phyloP scores from a whole-genome alignment of 1,140 invertebrate species.

The Drosophila quadrilineata region DNA sequence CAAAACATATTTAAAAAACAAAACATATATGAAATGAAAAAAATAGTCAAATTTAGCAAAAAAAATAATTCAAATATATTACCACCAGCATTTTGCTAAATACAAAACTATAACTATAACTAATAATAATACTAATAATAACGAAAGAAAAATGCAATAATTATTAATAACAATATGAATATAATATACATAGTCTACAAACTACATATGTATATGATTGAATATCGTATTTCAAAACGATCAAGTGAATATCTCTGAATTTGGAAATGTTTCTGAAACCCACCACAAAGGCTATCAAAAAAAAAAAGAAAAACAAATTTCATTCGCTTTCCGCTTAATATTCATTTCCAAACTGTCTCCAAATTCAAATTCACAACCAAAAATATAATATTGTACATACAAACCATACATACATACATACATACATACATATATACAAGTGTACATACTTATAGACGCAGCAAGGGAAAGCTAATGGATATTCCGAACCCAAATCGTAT shows the following conservation, averaged over 20 bases:
- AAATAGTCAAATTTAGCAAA: conserved; percentile 68
- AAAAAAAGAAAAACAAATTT: conserved; percentile 4
- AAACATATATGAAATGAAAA: too few species aligned
- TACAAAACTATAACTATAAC: conserved; percentile 54
- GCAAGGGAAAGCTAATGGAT: conserved; percentile 9
- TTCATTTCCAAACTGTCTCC: conserved; percentile 32
- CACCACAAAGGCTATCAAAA: conserved; percentile 49
- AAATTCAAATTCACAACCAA: background rate
- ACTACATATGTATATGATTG: conserved; percentile 48
- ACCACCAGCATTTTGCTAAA: conserved; percentile 73
- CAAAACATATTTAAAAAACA: conserved; percentile 16
- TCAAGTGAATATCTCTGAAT: conserved; percentile 38
- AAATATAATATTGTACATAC: too few species aligned
- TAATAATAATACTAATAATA: conserved; percentile 37
- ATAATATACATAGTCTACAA: conserved; percentile 34
- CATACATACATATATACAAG: conserved; percentile 16
- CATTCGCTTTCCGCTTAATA: conserved; percentile 13
- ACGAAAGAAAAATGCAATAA: conserved; percentile 24
- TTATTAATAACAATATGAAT: conserved; percentile 19
- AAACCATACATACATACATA: conserved; percentile 25
- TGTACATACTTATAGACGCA: conserved; percentile 22
- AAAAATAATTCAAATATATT: conserved; percentile 66
- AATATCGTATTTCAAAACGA: conserved; percentile 33
- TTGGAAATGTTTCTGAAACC: conserved; percentile 63
- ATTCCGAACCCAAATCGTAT: too few species aligned